phyloP scores from a whole-genome alignment of 1,140 invertebrate genomes.

The Anastatus disparis region DNA sequence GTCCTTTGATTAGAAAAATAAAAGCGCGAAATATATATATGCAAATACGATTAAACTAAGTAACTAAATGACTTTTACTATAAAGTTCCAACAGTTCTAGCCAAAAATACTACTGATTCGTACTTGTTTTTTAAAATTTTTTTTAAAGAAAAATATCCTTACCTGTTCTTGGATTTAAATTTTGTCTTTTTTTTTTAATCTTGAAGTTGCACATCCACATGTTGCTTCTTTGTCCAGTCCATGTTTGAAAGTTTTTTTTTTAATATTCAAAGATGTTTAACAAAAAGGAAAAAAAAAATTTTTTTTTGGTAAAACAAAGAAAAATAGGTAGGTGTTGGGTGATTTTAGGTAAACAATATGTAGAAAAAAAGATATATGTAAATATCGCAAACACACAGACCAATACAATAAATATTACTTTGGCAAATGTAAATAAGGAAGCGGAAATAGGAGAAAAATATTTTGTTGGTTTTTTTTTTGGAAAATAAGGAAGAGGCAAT shows the following conservation, averaged over 20 bases:
- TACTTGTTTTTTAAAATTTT: too few relatives aligned
- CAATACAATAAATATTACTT: slow-evolving; percentile 43
- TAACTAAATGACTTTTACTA: slow-evolving; percentile 39
- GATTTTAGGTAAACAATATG: slow-evolving; percentile 3
- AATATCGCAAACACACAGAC: slow-evolving; percentile 44
- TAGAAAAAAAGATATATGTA: slow-evolving; percentile 40
- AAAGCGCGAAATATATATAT: slow-evolving; percentile 37
- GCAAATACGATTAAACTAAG: slow-evolving; percentile 39
- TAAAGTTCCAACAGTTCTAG: slow-evolving; percentile 38
- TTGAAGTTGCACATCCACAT: background rate
- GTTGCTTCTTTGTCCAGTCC: background rate
- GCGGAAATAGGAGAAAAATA: background rate
- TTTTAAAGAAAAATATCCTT: too few relatives aligned
- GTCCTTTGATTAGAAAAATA: slow-evolving; percentile 34
- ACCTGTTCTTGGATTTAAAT: slow-evolving; percentile 7
- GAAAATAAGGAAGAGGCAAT: background rate
- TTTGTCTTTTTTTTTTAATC: background rate
- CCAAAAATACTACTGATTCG: slow-evolving; percentile 32
- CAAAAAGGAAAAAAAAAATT: background rate
- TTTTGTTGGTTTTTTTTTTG: too few relatives aligned
- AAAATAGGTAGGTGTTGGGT: background rate
- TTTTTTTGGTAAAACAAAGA: background rate
- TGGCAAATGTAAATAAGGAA: slow-evolving; percentile 27
- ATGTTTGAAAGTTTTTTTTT: too few relatives aligned
- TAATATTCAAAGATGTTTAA: background rate